phyloP scores from a whole-genome alignment of 2,113 vertebrate species.

The Scalopus aquaticus region DNA sequence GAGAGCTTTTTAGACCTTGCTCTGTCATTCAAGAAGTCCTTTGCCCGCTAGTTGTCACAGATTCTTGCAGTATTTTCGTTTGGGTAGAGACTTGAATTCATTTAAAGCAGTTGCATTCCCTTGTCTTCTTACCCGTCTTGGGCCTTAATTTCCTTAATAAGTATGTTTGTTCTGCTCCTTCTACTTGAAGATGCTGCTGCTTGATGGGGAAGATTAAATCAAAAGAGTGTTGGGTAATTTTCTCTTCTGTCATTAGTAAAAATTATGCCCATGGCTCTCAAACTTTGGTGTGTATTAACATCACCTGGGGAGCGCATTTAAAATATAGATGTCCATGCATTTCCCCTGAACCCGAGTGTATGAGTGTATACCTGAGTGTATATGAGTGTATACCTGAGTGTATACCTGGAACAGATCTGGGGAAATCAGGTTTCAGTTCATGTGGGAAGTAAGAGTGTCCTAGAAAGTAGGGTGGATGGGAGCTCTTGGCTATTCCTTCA shows the following conservation, averaged over 20 bases:
- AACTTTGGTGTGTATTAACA: background rate
- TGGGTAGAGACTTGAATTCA: conserved; percentile 13
- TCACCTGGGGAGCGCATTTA: background rate
- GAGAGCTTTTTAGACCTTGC: background rate
- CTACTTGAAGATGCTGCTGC: conserved; percentile 50
- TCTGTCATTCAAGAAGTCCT: background rate
- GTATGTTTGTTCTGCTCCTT: conserved; percentile 58
- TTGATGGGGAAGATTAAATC: conserved; percentile 70
- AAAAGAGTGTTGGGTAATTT: conserved; percentile 47
- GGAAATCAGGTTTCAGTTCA: background rate
- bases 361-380: too few species aligned
- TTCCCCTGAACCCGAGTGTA: background rate
- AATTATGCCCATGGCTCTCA: conserved; percentile 39
- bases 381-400: too few species aligned
- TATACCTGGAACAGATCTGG: background rate
- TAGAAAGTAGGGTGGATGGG: background rate
- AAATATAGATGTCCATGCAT: background rate
- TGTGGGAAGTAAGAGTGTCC: background rate
- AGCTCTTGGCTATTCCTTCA: background rate
- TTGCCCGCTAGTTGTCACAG: background rate
- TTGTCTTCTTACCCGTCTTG: conserved; percentile 32
- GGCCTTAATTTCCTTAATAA: conserved; percentile 58
- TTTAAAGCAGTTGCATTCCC: background rate
- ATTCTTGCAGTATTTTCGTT: background rate
- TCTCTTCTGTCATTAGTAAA: conserved; percentile 57